Evolutionary conservation across 2,797 vertebrate species (phyloP), one percentile per base, ranked within the genome.

Genomic region (Pantherophis alleghaniensis): DNA sequence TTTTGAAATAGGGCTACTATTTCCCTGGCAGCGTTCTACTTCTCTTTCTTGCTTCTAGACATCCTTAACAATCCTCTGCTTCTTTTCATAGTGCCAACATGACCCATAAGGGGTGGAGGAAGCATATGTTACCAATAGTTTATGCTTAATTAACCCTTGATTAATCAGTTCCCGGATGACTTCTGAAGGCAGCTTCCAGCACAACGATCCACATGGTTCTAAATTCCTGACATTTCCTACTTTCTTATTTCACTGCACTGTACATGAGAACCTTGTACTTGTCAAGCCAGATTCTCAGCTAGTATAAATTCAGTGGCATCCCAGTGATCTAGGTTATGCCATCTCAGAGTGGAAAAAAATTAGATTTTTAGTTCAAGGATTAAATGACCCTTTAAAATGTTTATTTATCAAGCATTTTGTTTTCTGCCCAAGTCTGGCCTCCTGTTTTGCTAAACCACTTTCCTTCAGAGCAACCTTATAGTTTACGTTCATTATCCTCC

Each of bases 381-480:
- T 90, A n/a, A 94, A 57, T 28, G 20, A 66, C 90, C 56, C 93
- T 93, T 93, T 93, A 57, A 66, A 95, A 95, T 87, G 91, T 92
- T 32, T 94, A 5, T 37, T 24, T 94, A 5, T 37, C 14, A 88
- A 90, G 91, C 1, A 92, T 94, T 95, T 86, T 93, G 94, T 88
- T 95, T 79, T 91, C 93, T 86, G 10, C 87, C 83, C 86, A 4
- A 89, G 0, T 63, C 0, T 0, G 1, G 0, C 69, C 83, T 95
- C 92, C 90, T 96, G 95, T 96, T 96, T 96, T 94, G 93, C 96
- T 96, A 93, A 96, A 96, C 94, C 95, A 86, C 93, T 96, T 95
- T 93, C 32, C 79, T 92, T 95, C 86, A 47, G 95, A 94, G 94
- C 94, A 94, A 94, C 94, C 94, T 96, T 79, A 95, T 93, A 26